Base-by-base conservation (phyloP, 2,113 vertebrate genomes). In the Eptesicus fuscus region DNA sequence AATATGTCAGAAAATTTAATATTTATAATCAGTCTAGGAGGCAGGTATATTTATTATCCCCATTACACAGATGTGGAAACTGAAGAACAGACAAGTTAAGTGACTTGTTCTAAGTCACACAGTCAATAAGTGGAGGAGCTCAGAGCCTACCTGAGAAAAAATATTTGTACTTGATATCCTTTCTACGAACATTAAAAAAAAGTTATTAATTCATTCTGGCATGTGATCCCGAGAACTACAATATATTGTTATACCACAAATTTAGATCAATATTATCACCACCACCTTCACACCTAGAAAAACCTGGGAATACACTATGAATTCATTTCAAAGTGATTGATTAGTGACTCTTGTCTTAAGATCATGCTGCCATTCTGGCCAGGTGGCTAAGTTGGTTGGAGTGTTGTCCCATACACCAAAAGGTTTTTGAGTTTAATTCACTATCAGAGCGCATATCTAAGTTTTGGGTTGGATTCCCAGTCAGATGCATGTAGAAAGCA, bases 321-420 rank as follows among this genome's bases (percentile, higher is more conserved):
- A 70, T 86, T 92, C 61, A 90, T 79, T 93, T 78, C 73, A 80
- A 90, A 90, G 80, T 84, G 30, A 70, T 37, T 87, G 65, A 82
- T 69, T 17, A 61, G 9, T 56, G 40, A 28, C 9, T 28, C 23
- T 69, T 56, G 28, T 79, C 73, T 92, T 93, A 94, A 88, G 65
- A 94, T 67, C 63, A 90, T 69, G 51, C 83, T 91, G 63, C 18
- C 13, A 32, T 63, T 32, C 28, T 63, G 25, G 61, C 12, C 1
- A 61, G 23, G 23, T 61, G 59, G 59, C 59, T 12, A 61, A 61
- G 25, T 61, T 61, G 59, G 59, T 44, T 73, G 40, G 11, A 28
- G 40, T 40, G 25, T 40, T 16, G 7, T 28, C 71, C 40, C 12
- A 14, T 44, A 44, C 40, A 73, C 13, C 40, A 44, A 44, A 44